Evolutionary conservation across 1,140 invertebrate genomes (phyloP), one percentile per base, ranked within the genome.

Genomic region (Panagrolaimus sp.): DNA sequence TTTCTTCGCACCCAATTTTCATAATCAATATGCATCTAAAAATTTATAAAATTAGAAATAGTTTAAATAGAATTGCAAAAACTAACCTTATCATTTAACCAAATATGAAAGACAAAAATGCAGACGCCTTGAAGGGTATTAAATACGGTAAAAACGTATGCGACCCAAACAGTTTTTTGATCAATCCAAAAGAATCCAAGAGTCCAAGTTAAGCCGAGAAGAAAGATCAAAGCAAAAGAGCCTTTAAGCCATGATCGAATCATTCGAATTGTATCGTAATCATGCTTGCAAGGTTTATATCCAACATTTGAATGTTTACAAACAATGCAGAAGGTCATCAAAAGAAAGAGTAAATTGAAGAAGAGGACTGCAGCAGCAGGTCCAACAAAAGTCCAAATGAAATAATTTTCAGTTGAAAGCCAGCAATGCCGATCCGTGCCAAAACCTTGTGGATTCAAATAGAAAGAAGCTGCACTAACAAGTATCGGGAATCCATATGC

Each of bases 331-430:
- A 58, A 14, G 8, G 52, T 58, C 52, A 58, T 58, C 15, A 58
- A n/a, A 12, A 58, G 52, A 8, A 58, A 58, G 5, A n/a, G 28
- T 12, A 24, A 4, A 21, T 58, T 58, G 3, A n/a, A 21, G 10
- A 58, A 24, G 1, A 58, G 21, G 1, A 58, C 52, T 2, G 28
- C 0, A 0, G 28, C 8, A 21, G 28, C 52, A 58, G 52, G 52
- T 1, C 52, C 52, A 12, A 28, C 52, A 17, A 58, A 58, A n/a
- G n/a, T 3, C 52, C 52, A 58, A 14, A 26, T 58, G 17, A 58
- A 58, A 14, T 58, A 58, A 28, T 58, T 28, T 26, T 58, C 52
- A 5, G 52, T 58, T 26, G 52, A 26, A n/a, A 58, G 52, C 52
- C 52, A 58, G 17, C 52, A 58, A 58, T 58, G 52, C 4, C 28